Conservation (phyloP, 2,797 vertebrate genomes). For the Chrysocyon brachyurus region DNA sequence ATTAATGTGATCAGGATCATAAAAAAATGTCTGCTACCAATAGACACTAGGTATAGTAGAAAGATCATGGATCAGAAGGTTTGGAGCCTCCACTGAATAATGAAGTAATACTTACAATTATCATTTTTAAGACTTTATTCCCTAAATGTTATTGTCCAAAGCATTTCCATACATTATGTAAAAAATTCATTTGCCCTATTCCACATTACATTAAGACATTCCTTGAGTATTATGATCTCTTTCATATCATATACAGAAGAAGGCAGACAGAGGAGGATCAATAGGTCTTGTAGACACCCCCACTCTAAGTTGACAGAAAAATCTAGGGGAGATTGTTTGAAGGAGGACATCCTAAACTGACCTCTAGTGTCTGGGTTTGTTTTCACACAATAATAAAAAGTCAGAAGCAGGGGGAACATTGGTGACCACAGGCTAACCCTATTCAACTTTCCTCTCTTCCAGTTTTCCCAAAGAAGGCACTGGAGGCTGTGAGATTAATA, state of each 20-base stretch:
- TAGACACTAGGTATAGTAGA: neutral
- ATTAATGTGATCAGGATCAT: slow-evolving; percentile 1
- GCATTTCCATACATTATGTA: neutral
- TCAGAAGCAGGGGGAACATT: neutral
- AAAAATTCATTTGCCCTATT: neutral
- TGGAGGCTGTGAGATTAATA: neutral
- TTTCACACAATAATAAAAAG: neutral
- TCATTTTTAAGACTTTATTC: slow-evolving; percentile 24
- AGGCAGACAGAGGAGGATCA: neutral
- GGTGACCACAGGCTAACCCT: neutral
- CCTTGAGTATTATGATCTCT: neutral
- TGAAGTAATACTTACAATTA: slow-evolving; percentile 31
- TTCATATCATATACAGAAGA: neutral
- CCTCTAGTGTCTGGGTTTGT: neutral
- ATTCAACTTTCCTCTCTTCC: neutral
- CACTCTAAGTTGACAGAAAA: neutral
- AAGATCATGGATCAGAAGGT: neutral
- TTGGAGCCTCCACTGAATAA: neutral
- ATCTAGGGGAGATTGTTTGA: neutral
- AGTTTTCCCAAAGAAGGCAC: slow-evolving; percentile 15
- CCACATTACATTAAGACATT: slow-evolving; percentile 23
- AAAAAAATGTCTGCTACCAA: slow-evolving; percentile 18
- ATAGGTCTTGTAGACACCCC: neutral
- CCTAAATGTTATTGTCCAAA: neutral
- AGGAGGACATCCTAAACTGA: neutral